Evolutionary conservation across 92 coral and sea anemone genomes (phyloP).

Genomic region (Nematostella vectensis): DNA sequence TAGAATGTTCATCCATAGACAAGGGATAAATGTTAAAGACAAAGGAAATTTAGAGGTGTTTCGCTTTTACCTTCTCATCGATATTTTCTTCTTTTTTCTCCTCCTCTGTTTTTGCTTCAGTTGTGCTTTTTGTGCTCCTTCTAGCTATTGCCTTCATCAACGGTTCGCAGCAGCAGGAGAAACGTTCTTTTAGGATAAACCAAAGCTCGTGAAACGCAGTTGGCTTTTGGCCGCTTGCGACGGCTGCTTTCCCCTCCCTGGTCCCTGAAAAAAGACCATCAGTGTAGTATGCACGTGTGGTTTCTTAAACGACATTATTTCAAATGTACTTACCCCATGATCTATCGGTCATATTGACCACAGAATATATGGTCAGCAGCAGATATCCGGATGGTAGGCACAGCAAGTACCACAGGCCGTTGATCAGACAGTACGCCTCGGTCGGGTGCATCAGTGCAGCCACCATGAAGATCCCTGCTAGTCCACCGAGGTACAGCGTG

Average conservation of each 20-base stretch:
- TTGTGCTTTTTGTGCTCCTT: background rate
- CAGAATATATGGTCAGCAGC: slow-evolving; percentile 66
- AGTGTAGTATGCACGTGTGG: background rate
- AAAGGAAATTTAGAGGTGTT: no score
- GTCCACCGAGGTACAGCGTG: slow-evolving; percentile 56
- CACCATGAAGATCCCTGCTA: slow-evolving; percentile 37
- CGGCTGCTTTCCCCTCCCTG: slow-evolving; percentile 15
- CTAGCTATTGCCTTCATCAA: background rate
- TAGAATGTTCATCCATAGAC: no score
- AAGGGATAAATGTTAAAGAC: no score
- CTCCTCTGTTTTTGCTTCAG: background rate
- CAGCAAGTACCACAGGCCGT: slow-evolving; percentile 80
- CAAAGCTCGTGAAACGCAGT: slow-evolving; percentile 2
- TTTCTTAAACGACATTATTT: no score
- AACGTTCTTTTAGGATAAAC: background rate
- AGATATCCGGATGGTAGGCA: slow-evolving; percentile 94
- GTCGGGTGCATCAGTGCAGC: slow-evolving; percentile 71
- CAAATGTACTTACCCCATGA: slow-evolving; percentile 79
- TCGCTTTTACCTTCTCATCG: background rate
- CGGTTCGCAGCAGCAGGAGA: slow-evolving; percentile 9
- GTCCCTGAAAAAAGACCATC: slow-evolving; percentile 23
- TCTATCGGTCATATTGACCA: slow-evolving; percentile 86
- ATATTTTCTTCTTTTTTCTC: background rate
- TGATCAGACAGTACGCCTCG: slow-evolving; percentile 55
- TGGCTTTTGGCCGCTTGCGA: background rate